Conservation (phyloP, 1,140 invertebrate genomes). For the Ceratina calcarata region DNA sequence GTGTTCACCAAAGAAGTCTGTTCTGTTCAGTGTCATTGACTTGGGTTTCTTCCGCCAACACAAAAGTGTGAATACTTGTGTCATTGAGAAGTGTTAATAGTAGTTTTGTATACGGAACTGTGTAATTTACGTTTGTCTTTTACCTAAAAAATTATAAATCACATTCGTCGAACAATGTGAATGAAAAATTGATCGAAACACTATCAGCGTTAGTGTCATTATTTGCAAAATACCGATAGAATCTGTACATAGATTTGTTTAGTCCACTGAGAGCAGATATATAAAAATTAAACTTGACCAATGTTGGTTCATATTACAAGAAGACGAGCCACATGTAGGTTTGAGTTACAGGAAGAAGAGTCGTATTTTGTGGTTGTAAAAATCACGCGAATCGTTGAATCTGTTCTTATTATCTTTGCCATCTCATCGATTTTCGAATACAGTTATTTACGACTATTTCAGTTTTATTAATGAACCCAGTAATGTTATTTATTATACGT, state of each 20-base stretch:
- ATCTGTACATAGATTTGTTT: background rate
- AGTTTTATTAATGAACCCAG: background rate
- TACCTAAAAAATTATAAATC: too few species aligned
- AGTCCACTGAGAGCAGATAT: too few species aligned
- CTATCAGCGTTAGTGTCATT: background rate
- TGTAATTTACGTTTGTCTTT: too few species aligned
- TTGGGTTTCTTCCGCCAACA: too few species aligned
- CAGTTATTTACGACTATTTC: background rate
- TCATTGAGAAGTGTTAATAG: too few species aligned
- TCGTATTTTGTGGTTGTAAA: too few species aligned
- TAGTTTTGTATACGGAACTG: too few species aligned
- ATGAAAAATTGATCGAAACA: background rate
- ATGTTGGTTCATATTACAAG: background rate
- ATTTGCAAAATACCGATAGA: background rate
- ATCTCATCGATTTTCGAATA: background rate
- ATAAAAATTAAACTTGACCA: constrained; percentile 2
- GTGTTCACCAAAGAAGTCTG: too few species aligned
- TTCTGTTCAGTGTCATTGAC: too few species aligned
- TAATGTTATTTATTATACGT: background rate
- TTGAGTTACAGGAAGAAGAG: background rate
- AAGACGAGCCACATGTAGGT: background rate
- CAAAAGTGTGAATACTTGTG: too few species aligned
- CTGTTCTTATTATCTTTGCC: background rate
- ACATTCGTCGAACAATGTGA: background rate
- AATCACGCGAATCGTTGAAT: background rate